A percentile compares a stretch with the other conserved stretches of the same genome.
Conservation (phyloP, 2,113 vertebrate species). For the Geococcyx californianus region DNA sequence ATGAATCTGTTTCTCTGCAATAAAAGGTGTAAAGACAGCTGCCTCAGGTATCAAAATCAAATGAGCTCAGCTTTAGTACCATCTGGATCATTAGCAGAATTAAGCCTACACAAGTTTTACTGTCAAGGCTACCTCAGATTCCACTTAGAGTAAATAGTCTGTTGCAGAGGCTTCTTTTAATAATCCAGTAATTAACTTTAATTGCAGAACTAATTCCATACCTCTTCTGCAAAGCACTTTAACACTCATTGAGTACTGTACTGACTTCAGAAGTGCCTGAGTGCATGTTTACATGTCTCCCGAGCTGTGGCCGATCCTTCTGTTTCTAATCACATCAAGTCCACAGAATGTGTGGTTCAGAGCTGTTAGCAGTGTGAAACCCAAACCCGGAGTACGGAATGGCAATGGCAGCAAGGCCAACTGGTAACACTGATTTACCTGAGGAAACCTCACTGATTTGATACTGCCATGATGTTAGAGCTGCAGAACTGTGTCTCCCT, state of each 20-base stretch:
- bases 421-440: background rate
- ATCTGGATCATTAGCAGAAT: background rate
- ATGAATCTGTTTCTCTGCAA: background rate
- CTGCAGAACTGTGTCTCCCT: background rate
- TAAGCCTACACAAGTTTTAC: background rate
- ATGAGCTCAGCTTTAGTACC: background rate
- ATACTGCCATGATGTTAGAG: background rate
- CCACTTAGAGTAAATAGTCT: background rate
- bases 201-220: background rate
- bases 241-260: background rate
- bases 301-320: background rate
- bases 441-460: background rate
- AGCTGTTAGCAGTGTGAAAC: background rate
- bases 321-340: background rate
- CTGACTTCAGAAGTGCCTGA: background rate
- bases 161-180: background rate
- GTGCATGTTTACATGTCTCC: background rate
- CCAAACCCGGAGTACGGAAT: background rate
- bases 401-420: background rate
- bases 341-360: background rate
- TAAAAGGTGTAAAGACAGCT: background rate
- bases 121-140: background rate
- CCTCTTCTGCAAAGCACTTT: background rate
- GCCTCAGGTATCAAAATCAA: background rate
- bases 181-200: background rate